These are phyloP conservation scores for Halichoeres trimaculatus DNA, from an alignment of 2,113 vertebrate species.

Conservation along the genomic window DNA sequence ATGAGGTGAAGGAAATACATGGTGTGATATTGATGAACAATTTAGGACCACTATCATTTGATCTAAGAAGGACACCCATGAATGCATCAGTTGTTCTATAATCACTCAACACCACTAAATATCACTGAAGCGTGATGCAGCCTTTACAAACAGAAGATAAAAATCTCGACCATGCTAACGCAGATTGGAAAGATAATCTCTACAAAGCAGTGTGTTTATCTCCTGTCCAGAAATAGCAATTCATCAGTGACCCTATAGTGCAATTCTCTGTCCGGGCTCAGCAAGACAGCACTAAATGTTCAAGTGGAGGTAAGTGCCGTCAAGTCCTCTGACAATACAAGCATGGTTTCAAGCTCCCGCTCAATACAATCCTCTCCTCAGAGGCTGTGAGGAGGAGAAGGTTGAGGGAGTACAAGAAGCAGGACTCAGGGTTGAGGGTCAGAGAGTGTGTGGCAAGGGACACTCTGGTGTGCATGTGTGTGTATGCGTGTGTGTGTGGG, in stretches of 20 bases:
- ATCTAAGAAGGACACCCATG: too few species aligned
- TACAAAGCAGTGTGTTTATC: slow-evolving; percentile 86
- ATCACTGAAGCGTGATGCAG: neutral
- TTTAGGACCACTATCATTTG: too few species aligned
- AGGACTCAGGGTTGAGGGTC: slow-evolving; percentile 67
- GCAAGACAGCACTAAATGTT: slow-evolving; percentile 90
- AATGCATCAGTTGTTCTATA: too few species aligned
- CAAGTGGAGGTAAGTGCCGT: slow-evolving; percentile 90
- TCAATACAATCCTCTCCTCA: slow-evolving; percentile 83
- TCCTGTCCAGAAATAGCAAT: slow-evolving; percentile 84
- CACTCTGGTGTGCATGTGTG: neutral
- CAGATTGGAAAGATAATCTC: slow-evolving; percentile 73
- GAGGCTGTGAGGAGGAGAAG: slow-evolving; percentile 48
- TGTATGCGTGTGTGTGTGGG: slow-evolving; percentile 14
- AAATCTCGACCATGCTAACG: slow-evolving; percentile 67
- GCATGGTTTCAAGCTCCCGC: slow-evolving; percentile 86
- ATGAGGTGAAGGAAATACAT: too few species aligned
- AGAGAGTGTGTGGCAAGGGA: slow-evolving; percentile 59
- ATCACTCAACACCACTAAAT: too few species aligned
- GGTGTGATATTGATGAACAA: too few species aligned
- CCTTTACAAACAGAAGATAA: neutral
- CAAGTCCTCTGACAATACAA: slow-evolving; percentile 91
- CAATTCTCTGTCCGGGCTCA: slow-evolving; percentile 90
- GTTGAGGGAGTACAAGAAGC: slow-evolving; percentile 60
- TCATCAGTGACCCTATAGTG: slow-evolving; percentile 88